Evolutionary conservation across 2,888 invertebrate species (phyloP).

Genomic region (Spatulosminthurus flaviceps): DNA sequence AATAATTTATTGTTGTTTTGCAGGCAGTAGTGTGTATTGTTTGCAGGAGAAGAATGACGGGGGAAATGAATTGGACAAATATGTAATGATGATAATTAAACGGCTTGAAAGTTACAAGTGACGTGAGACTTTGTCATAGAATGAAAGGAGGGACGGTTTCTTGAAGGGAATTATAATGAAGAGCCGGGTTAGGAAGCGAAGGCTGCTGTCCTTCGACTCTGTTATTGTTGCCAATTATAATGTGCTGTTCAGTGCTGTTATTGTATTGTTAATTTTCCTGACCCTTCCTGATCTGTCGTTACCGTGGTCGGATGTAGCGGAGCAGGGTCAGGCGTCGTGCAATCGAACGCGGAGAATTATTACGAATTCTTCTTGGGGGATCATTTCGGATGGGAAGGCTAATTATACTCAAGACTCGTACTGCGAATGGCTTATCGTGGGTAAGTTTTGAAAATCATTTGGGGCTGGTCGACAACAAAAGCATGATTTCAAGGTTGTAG

Average conservation of each 20-base stretch:
- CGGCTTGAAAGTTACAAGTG: too few relatives aligned
- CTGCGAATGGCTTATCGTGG: constrained; percentile 96
- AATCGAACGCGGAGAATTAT: constrained; percentile 85
- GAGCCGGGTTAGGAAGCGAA: background rate
- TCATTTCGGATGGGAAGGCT: constrained; percentile 87
- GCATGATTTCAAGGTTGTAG: too few relatives aligned
- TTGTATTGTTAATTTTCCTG: background rate
- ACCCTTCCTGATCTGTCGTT: background rate
- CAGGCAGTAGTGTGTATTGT: too few relatives aligned
- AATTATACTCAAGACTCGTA: constrained; percentile 93
- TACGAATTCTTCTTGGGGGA: constrained; percentile 78
- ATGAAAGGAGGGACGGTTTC: background rate
- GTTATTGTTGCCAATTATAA: background rate
- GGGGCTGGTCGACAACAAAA: background rate
- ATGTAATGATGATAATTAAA: too few relatives aligned
- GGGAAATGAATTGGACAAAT: too few relatives aligned
- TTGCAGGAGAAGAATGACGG: too few relatives aligned
- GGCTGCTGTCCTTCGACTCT: background rate
- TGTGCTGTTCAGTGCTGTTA: background rate
- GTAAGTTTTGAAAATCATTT: too few relatives aligned
- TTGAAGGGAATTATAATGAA: background rate
- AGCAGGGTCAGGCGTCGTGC: constrained; percentile 69
- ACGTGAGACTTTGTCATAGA: background rate
- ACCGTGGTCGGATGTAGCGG: constrained; percentile 8
- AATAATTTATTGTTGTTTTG: too few relatives aligned